Conservation (phyloP, 92 coral and sea anemone species). For the Epizoanthus fatuus region DNA sequence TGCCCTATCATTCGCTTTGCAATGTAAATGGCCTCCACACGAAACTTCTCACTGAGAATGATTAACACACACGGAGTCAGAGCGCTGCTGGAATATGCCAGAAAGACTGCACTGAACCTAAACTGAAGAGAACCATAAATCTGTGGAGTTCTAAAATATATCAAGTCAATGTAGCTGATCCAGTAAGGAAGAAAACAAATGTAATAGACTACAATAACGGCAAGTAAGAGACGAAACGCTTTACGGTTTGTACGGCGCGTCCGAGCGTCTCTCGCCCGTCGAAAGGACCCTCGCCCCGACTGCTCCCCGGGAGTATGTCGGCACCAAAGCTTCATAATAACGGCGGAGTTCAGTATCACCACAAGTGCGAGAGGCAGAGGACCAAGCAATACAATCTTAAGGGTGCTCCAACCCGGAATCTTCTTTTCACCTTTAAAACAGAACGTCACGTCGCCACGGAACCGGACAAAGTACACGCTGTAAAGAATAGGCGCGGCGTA, state of each 20-base stretch:
- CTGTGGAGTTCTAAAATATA: conserved; percentile 11
- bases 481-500: conserved; percentile 32
- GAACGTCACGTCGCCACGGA: conserved; percentile 9
- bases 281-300: background rate
- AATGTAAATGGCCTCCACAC: conserved; percentile 8
- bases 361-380: conserved; percentile 27
- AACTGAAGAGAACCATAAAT: conserved; percentile 31
- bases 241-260: conserved; percentile 14
- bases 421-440: conserved; percentile 9
- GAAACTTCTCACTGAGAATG: conserved; percentile 25
- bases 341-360: conserved; percentile 23
- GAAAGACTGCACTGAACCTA: conserved; percentile 6
- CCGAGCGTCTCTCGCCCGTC: conserved; percentile 14
- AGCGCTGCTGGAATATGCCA: conserved; percentile 33
- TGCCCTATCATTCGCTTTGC: background rate
- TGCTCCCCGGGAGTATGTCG: conserved; percentile 29
- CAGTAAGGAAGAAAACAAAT: conserved; percentile 39
- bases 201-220: conserved; percentile 21
- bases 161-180: conserved; percentile 9
- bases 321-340: conserved; percentile 33
- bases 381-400: conserved; percentile 23
- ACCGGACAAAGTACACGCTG: background rate
- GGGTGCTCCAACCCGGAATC: conserved; percentile 34
- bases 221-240: conserved; percentile 17
- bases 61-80: conserved; percentile 20